Percentiles rank a stretch among this genome's conserved stretches.
These are phyloP conservation scores for Homarus gammarus DNA, from an alignment of 2,888 invertebrate genomes.

Conservation along the genomic window DNA sequence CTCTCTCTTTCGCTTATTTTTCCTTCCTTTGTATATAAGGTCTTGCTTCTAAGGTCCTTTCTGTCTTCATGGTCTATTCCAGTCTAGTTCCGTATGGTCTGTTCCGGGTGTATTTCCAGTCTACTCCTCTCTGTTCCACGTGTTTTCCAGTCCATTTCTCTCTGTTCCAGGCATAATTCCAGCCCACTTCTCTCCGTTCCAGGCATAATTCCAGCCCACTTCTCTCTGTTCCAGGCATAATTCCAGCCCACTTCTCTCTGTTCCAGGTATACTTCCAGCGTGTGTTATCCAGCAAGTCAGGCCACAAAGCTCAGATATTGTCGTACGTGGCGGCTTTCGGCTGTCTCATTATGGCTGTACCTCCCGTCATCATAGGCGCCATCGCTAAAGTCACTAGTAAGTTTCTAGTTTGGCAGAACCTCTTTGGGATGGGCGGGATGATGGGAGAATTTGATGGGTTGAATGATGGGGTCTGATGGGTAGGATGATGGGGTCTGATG, in stretches of 20 bases:
- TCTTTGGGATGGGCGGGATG: not conserved
- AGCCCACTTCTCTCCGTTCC: constrained; percentile 80
- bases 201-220: constrained; percentile 94
- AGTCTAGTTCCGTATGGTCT: no score
- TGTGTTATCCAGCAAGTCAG: constrained; percentile 96
- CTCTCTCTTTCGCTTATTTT: no score
- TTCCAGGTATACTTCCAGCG: constrained; percentile 96
- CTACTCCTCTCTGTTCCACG: no score
- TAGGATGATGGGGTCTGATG: not conserved
- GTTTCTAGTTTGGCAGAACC: constrained; percentile 77
- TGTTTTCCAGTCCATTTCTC: not conserved
- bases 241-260: constrained; percentile 85
- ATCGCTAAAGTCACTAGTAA: constrained; percentile 96
- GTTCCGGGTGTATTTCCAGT: not conserved
- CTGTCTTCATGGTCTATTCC: no score
- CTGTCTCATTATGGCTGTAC: constrained; percentile 97
- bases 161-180: constrained; percentile 91
- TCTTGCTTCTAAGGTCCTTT: no score
- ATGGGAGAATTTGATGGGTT: not conserved
- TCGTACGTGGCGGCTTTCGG: constrained; percentile 98
- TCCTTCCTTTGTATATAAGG: no score
- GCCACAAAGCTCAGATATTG: constrained; percentile 93
- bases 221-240: constrained; percentile 85
- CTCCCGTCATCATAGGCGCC: constrained; percentile 97
- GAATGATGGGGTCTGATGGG: not conserved